A percentile compares a stretch with the other conserved stretches of the same genome.
These are phyloP conservation scores for Cryptoblepharus egeriae DNA, from an alignment of 2,797 vertebrate species.

Conservation along the genomic window DNA sequence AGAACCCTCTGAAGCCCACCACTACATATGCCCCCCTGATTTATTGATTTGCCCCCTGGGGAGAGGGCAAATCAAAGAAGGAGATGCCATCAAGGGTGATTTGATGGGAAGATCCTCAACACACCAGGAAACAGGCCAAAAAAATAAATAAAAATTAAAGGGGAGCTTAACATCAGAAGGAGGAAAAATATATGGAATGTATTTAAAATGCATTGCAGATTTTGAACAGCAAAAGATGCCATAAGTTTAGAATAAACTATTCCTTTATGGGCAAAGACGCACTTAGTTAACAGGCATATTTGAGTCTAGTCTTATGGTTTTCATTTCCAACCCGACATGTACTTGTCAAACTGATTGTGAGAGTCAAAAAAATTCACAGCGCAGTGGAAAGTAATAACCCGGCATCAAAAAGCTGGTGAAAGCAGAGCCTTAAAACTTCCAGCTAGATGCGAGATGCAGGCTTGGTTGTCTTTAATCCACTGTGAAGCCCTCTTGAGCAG, in stretches of 20 bases:
- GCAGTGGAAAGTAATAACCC: conserved; percentile 46
- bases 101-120: not conserved
- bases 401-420: conserved; percentile 56
- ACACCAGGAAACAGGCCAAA: conserved; percentile 26
- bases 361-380: conserved; percentile 59
- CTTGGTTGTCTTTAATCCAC: conserved; percentile 73
- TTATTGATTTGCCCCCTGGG: too few relatives aligned
- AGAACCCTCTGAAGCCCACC: too few relatives aligned
- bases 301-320: conserved; percentile 47
- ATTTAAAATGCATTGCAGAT: conserved; percentile 59
- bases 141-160: not conserved
- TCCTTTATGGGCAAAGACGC: conserved; percentile 11
- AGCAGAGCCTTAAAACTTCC: conserved; percentile 51
- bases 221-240: conserved; percentile 54
- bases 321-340: conserved; percentile 46
- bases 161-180: not conserved
- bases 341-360: conserved; percentile 40
- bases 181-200: conserved; percentile 16
- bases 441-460: conserved; percentile 58
- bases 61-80: conserved; percentile 16
- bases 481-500: conserved; percentile 67
- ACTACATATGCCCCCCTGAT: too few relatives aligned
- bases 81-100: not conserved
- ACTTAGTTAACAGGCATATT: conserved; percentile 39
- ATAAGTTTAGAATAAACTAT: conserved; percentile 60